Conservation (phyloP, 2,888 invertebrate genomes). For the Volucella bombylans region DNA sequence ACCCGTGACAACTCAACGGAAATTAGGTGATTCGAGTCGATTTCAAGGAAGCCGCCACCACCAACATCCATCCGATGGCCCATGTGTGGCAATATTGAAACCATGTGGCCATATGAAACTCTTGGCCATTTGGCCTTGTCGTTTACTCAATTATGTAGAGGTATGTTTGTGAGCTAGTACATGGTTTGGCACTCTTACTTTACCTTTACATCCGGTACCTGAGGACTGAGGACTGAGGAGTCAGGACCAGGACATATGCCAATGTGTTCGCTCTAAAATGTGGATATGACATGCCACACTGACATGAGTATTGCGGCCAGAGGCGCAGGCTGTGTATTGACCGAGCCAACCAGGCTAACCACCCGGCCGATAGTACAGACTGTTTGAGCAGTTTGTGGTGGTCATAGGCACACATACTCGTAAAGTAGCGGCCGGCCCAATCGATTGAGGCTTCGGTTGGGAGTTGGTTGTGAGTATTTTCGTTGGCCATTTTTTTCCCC, state of each 20-base stretch:
- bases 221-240: neutral
- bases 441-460: conserved; percentile 48
- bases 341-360: neutral
- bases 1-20: conserved; percentile 49
- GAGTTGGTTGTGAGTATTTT: neutral
- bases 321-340: conserved; percentile 22
- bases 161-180: conserved; percentile 5
- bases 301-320: conserved; percentile 57
- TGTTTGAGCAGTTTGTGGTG: conserved; percentile 70
- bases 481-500: neutral
- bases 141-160: conserved; percentile 5
- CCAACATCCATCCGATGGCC: neutral
- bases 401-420: conserved; percentile 55
- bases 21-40: conserved; percentile 61
- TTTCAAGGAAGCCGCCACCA: conserved; percentile 40
- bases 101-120: neutral
- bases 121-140: conserved; percentile 29
- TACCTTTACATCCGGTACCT: conserved; percentile 23
- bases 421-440: conserved; percentile 17
- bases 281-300: conserved; percentile 66
- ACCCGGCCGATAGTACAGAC: neutral
- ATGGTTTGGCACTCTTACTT: conserved; percentile 32
- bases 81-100: neutral
- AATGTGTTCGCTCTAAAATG: conserved; percentile 1
- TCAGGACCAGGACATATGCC: too few species aligned